Conservation (phyloP, 2,797 vertebrate genomes). For the Phoxinus dragarum region DNA sequence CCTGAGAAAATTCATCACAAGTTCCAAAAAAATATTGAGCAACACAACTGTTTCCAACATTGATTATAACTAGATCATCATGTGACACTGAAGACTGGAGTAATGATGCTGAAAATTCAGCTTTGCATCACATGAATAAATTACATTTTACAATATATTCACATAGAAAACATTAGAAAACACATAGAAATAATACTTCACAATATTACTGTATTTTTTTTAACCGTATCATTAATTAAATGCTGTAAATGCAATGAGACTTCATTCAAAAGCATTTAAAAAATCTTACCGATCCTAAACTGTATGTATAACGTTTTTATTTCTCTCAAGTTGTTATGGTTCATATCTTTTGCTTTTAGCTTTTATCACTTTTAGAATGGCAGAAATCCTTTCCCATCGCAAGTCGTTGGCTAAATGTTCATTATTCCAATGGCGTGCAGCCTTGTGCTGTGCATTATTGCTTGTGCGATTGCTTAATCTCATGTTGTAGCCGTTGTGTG, state of each 20-base stretch:
- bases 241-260: neutral
- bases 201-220: neutral
- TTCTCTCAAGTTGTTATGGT: neutral
- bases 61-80: neutral
- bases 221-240: neutral
- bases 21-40: too few species aligned
- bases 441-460: neutral
- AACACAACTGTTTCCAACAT: too few species aligned
- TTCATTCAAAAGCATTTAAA: neutral
- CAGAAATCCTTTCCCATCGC: neutral
- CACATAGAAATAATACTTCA: too few species aligned
- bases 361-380: neutral
- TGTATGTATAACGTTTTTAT: neutral
- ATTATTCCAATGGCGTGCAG: neutral
- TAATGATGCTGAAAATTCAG: neutral
- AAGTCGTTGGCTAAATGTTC: neutral
- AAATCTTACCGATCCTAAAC: too few species aligned
- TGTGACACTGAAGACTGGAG: neutral
- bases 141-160: neutral
- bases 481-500: slow-evolving; percentile 1
- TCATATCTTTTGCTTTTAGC: neutral
- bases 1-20: too few species aligned
- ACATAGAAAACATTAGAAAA: too few species aligned
- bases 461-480: slow-evolving; percentile 13
- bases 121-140: neutral